These are phyloP conservation scores for Cheirogaleus major DNA, from an alignment of 2,797 vertebrate genomes.

Conservation along the genomic window DNA sequence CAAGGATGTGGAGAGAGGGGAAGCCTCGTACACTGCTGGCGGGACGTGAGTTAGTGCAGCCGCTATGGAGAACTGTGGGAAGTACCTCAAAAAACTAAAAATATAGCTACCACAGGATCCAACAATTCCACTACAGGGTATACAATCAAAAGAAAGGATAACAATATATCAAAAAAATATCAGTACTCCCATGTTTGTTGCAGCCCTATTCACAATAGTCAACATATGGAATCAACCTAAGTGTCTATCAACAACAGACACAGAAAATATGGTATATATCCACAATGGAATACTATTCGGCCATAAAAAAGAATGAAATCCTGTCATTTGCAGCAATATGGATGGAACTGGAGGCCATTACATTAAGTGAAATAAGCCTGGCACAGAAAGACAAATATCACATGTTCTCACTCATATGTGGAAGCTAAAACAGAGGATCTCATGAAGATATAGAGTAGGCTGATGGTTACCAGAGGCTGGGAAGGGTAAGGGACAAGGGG, in stretches of 20 bases:
- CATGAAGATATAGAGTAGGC: neutral
- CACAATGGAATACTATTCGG: neutral
- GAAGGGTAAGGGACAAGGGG: neutral
- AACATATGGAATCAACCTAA: neutral
- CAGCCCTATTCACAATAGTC: neutral
- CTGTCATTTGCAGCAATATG: neutral
- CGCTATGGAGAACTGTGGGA: neutral
- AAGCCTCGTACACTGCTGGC: neutral
- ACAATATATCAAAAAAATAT: neutral
- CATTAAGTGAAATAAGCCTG: neutral
- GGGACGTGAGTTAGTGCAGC: neutral
- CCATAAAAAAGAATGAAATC: neutral
- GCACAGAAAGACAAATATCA: neutral
- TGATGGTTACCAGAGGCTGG: neutral
- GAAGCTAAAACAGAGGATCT: neutral
- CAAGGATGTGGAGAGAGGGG: neutral
- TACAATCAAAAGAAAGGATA: neutral
- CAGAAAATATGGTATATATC: neutral
- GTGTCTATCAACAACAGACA: neutral
- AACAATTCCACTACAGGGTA: neutral
- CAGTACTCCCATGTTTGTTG: neutral
- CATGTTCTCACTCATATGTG: neutral
- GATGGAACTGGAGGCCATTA: neutral
- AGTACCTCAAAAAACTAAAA: neutral
- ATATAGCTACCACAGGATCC: neutral